Evolutionary conservation across 2,113 vertebrate genomes (phyloP).

Genomic region (Macaca mulatta): DNA sequence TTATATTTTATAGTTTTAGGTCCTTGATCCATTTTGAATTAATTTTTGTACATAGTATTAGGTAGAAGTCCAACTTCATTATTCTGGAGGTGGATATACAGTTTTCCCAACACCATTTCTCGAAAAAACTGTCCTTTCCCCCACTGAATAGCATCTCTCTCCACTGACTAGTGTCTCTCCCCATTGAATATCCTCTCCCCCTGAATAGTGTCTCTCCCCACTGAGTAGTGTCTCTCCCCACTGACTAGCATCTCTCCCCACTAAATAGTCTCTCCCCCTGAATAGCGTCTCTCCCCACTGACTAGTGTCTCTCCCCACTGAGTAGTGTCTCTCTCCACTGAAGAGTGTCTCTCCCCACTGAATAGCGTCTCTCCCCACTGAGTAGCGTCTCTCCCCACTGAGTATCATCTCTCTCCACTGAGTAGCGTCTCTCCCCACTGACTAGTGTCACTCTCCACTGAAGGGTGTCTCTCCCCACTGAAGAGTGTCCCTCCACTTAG

Average conservation of each 20-base stretch:
- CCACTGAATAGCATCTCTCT: not conserved
- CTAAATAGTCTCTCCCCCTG: rapidly evolving
- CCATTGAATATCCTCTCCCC: no score
- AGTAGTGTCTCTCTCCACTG: rapidly evolving
- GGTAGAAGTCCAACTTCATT: not conserved
- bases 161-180: no score
- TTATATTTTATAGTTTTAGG: not conserved
- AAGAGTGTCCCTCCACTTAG: no score
- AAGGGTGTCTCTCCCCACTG: no score
- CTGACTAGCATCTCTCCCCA: rapidly evolving
- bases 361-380: rapidly evolving
- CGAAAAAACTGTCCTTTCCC: not conserved
- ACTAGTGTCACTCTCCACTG: no score
- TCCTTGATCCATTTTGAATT: not conserved
- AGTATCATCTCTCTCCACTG: no score
- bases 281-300: rapidly evolving
- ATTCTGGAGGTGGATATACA: not conserved
- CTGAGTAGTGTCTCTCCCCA: rapidly evolving
- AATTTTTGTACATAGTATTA: not conserved
- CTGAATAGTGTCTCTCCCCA: no score
- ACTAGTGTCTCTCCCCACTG: no score
- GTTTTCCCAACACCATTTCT: not conserved
- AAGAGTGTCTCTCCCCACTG: rapidly evolving
- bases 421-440: no score
- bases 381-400: rapidly evolving